Percentiles rank a stretch among this genome's conserved stretches.
Conservation (phyloP, 1,140 invertebrate species). For the Aphis gossypii region DNA sequence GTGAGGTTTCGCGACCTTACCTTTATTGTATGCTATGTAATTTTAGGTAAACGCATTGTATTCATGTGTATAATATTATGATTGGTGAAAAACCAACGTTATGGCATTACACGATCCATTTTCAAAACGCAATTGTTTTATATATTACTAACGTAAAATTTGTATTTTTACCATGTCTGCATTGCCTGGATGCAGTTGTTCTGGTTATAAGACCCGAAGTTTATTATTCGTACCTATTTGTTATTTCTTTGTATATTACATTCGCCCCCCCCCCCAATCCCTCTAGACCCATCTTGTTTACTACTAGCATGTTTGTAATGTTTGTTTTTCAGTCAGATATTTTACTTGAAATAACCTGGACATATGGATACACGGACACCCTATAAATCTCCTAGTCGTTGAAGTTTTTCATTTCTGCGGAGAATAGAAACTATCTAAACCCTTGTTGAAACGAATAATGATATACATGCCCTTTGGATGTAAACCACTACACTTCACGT, state of each 20-base stretch:
- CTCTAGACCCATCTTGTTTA: not conserved
- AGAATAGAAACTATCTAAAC: slow-evolving; percentile 22
- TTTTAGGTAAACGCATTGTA: not conserved
- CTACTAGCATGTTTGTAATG: not conserved
- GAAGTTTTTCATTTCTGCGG: slow-evolving; percentile 16
- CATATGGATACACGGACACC: slow-evolving; percentile 21
- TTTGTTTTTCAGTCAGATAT: slow-evolving; percentile 16
- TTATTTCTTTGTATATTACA: not conserved
- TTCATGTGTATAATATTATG: not conserved
- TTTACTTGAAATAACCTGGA: slow-evolving; percentile 27
- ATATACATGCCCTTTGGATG: not conserved
- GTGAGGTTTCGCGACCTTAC: too few relatives aligned
- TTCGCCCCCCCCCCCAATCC: too few relatives aligned
- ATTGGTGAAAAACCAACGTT: not conserved
- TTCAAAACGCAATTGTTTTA: not conserved
- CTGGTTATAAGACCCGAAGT: not conserved
- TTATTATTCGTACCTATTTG: not conserved
- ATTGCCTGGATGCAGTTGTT: not conserved
- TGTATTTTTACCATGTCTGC: not conserved
- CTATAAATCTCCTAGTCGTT: not conserved
- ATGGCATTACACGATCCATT: not conserved
- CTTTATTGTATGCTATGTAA: too few relatives aligned
- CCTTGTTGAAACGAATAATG: slow-evolving; percentile 23
- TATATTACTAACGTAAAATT: not conserved
- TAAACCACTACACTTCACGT: not conserved